Evolutionary conservation across 1,140 invertebrate genomes (phyloP).

Genomic region (Bradysia coprophila): DNA sequence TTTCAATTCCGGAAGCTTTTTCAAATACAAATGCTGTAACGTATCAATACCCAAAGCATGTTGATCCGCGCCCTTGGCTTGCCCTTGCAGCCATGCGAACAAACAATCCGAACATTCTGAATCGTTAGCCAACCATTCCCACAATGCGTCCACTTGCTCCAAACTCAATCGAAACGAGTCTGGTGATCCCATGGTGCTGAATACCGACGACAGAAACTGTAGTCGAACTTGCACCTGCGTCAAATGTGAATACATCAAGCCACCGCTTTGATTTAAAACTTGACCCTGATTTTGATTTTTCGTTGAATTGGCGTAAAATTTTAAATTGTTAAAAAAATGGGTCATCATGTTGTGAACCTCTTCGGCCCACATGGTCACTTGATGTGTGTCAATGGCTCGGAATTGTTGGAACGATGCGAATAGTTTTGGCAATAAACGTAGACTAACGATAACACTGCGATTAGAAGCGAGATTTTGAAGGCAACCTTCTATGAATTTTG

Average conservation of each 20-base stretch:
- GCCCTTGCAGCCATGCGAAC: constrained; percentile 78
- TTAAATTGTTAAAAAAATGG: constrained; percentile 75
- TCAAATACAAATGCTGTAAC: constrained; percentile 69
- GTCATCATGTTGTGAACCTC: constrained; percentile 79
- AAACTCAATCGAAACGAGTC: constrained; percentile 72
- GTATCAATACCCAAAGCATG: constrained; percentile 76
- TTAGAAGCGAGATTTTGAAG: constrained; percentile 77
- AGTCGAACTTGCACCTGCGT: constrained; percentile 79
- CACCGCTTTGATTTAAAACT: constrained; percentile 7
- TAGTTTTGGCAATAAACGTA: constrained; percentile 73
- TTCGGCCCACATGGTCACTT: constrained; percentile 77
- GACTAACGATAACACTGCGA: constrained; percentile 71
- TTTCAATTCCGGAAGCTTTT: constrained; percentile 71
- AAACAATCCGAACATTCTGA: constrained; percentile 72
- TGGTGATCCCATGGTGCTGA: constrained; percentile 75
- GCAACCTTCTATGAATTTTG: constrained; percentile 90
- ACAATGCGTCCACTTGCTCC: constrained; percentile 76
- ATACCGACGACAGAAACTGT: constrained; percentile 81
- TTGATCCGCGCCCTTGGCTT: constrained; percentile 77
- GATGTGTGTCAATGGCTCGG: constrained; percentile 59
- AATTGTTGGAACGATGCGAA: constrained; percentile 83
- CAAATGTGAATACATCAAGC: constrained; percentile 60
- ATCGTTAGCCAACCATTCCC: constrained; percentile 75
- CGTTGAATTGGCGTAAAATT: constrained; percentile 31
- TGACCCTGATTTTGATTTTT: constrained; percentile 12